A percentile compares a stretch with the other conserved stretches of the same genome.
These are phyloP conservation scores for Labroides dimidiatus DNA, from an alignment of 2,797 vertebrate species.

Conservation along the genomic window DNA sequence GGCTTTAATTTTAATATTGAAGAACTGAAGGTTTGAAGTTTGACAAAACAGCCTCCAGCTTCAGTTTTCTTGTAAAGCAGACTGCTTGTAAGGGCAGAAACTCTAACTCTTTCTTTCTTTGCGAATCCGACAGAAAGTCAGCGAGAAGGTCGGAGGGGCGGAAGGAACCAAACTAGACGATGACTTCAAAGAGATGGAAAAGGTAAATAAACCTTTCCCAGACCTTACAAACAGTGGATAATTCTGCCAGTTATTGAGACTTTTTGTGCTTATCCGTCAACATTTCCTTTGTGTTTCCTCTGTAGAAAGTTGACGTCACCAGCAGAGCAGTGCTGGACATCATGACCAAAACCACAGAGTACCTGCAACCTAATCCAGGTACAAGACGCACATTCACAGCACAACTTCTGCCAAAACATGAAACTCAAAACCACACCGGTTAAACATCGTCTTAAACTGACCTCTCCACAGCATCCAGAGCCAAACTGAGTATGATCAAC, in stretches of 20 bases:
- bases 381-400: neutral
- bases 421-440: rapidly evolving
- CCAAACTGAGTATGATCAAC: constrained; percentile 96
- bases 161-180: constrained; percentile 97
- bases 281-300: neutral
- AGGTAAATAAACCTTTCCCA: constrained; percentile 75
- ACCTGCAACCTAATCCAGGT: constrained; percentile 98
- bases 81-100: neutral
- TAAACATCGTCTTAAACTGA: rapidly evolving
- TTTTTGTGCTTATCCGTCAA: neutral
- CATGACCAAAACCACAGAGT: constrained; percentile 98
- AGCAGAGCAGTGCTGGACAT: constrained; percentile 94
- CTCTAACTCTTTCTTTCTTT: neutral
- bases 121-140: constrained; percentile 89
- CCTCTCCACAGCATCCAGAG: constrained; percentile 89
- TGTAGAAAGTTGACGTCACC: constrained; percentile 84
- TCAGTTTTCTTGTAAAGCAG: neutral
- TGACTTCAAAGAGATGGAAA: constrained; percentile 98
- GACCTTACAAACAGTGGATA: too few relatives aligned
- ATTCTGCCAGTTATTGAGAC: too few relatives aligned
- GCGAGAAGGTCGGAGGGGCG: constrained; percentile 96
- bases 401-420: rapidly evolving
- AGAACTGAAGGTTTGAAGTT: neutral
- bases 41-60: neutral
- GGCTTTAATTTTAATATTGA: too few relatives aligned